Evolutionary conservation across 2,888 invertebrate genomes (phyloP).

Genomic region (Thereva nobilitata): DNA sequence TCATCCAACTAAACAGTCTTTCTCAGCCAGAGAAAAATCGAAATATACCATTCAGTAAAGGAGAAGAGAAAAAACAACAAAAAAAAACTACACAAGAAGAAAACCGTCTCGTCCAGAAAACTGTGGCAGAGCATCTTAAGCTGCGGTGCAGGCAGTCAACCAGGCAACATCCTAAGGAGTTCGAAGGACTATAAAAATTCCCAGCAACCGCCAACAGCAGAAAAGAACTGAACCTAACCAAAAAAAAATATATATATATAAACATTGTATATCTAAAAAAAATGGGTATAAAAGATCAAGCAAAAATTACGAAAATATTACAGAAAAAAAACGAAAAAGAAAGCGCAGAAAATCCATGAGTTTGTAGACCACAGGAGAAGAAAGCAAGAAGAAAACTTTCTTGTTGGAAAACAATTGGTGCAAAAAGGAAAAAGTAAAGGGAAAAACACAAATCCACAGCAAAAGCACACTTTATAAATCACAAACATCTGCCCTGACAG

Average conservation of each 20-base stretch:
- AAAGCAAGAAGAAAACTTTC: conserved; percentile 26
- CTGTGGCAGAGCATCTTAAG: conserved; percentile 3
- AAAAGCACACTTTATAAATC: conserved; percentile 33
- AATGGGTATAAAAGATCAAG: neutral
- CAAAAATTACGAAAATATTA: conserved; percentile 19
- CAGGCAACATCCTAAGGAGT: conserved; percentile 28
- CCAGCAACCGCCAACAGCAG: conserved; percentile 11
- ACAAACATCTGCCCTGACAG: conserved; percentile 29
- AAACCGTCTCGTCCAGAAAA: neutral
- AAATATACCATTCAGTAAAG: neutral
- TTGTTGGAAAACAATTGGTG: conserved; percentile 23
- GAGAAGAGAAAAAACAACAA: conserved; percentile 12
- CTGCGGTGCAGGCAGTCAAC: conserved; percentile 16
- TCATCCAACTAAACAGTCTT: neutral
- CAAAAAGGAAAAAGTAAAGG: conserved; percentile 1
- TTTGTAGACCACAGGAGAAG: conserved; percentile 6
- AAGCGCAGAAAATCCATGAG: too few species aligned
- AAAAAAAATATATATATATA: neutral
- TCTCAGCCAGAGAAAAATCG: too few species aligned
- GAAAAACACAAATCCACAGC: conserved; percentile 24
- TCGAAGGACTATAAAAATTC: conserved; percentile 22
- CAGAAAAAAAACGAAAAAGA: neutral
- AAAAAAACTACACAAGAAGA: conserved; percentile 4
- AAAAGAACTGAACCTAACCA: neutral
- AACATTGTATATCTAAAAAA: neutral